Evolutionary conservation across 23 tunicate genomes (phyloP).

Genomic region (Oikopleura albicans): DNA sequence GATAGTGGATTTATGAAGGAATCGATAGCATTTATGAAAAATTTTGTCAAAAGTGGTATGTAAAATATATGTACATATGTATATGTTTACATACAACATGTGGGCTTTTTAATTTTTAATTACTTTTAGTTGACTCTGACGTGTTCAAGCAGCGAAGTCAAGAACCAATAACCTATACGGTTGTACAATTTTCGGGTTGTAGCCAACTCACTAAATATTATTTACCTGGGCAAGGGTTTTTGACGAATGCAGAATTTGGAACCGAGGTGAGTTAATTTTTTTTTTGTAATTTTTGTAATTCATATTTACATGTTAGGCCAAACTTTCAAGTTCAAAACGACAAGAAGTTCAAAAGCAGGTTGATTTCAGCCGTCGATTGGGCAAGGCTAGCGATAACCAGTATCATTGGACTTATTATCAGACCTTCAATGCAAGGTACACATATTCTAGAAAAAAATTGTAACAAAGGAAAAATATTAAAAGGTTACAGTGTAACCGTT

Average conservation of each 20-base stretch:
- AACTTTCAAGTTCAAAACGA: no score
- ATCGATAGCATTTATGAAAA: not conserved
- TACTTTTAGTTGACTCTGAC: not conserved
- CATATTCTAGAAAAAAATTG: no score
- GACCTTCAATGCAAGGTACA: no score
- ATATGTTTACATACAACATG: no score
- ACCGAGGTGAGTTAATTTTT: no score
- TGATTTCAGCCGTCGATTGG: not conserved
- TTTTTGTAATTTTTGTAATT: no score
- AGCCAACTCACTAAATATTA: not conserved
- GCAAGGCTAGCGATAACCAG: not conserved
- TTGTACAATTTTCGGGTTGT: not conserved
- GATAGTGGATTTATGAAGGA: not conserved
- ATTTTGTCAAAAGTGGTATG: not conserved
- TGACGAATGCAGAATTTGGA: not conserved
- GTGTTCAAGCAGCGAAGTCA: not conserved
- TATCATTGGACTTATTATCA: not conserved
- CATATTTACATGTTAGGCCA: no score
- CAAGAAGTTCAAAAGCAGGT: not conserved
- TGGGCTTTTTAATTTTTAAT: no score
- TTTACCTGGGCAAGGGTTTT: not conserved
- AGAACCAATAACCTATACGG: not conserved
- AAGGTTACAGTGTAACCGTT: no score
- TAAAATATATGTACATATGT: no score
- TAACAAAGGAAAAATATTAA: no score